Evolutionary conservation across 2,797 vertebrate genomes (phyloP), one percentile per base, ranked within the genome.

Genomic region (Sebastiscus albofasciatus): DNA sequence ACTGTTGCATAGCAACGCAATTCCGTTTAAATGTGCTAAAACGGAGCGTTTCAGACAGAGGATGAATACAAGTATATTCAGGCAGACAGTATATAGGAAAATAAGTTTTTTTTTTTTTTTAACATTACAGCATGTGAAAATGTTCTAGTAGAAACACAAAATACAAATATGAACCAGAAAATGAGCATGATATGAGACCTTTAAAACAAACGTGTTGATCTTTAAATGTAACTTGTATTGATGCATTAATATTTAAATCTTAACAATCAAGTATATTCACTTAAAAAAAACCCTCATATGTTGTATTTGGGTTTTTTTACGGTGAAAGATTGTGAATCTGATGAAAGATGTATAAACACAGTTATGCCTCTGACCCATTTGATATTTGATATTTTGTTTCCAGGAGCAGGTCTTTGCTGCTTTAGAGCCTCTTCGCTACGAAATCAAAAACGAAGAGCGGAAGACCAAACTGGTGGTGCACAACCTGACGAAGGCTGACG

Each of bases 401-500:
- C 4, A 98, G 97, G 87, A 91, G 88, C 70, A 86, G 42, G 86
- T 97, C 59, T 86, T 90, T 31, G 18, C 26, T 1, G 80, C 80
- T 22, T 46, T 52, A n/a, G 85, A 95, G 31, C 94, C 80, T 59
- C 79, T 84, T 2, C 96, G 91, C 8, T 97, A 96, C 75, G 13
- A 59, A 29, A 90, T 97, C 56, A 18, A 20, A 33, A 83, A 33
- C 2, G 14, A 13, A 0, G 10, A 61, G 0, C 5, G 78, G 61
- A 46, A 79, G 61, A 95, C 94, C 3, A 95, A 82, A 36, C 90
- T 99, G 81, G 88, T 90, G 73, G 92, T 99, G 73, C 13, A 76
- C 49, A 92, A 94, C 11, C 89, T 99, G 74, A 89, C 93, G 0
- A 77, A 93, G 59, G 79, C 90, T 0, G 96, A 99, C 26, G 34